These are phyloP conservation scores for Acanthurus lineatus DNA, from an alignment of 2,797 vertebrate species.

Conservation along the genomic window DNA sequence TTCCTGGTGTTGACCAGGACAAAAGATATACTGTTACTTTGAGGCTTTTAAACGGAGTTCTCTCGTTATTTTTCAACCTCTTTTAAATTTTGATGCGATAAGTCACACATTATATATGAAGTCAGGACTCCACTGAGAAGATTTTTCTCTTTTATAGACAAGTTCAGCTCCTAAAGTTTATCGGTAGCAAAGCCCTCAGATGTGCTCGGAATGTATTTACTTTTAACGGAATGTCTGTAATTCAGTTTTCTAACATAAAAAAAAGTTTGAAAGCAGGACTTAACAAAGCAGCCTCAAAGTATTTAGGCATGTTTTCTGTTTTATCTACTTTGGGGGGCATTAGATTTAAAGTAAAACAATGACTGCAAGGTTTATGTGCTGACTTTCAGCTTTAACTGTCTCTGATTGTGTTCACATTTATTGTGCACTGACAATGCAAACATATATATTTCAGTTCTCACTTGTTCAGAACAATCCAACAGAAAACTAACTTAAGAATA, in stretches of 20 bases:
- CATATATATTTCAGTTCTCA: not conserved
- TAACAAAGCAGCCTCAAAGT: not conserved
- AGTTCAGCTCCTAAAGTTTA: conserved; percentile 9
- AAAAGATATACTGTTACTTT: conserved; percentile 42
- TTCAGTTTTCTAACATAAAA: conserved; percentile 8
- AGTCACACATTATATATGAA: conserved; percentile 20
- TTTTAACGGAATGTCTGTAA: conserved; percentile 10
- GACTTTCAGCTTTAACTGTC: not conserved
- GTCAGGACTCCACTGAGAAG: not conserved
- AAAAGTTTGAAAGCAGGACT: conserved; percentile 20
- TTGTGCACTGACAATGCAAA: not conserved
- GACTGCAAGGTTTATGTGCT: not conserved
- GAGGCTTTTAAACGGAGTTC: conserved; percentile 30
- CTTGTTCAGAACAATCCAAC: not conserved
- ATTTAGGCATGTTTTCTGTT: conserved; percentile 12
- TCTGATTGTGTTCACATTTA: not conserved
- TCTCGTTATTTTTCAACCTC: conserved; percentile 23
- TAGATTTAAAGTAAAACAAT: conserved; percentile 12
- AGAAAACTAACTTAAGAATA: not conserved
- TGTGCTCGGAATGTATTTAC: conserved; percentile 20
- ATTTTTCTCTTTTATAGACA: conserved; percentile 13
- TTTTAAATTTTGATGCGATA: conserved; percentile 31
- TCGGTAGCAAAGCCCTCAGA: conserved; percentile 15
- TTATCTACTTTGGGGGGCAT: not conserved
- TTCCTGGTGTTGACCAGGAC: conserved; percentile 26